Conservation (phyloP, 2,797 vertebrate species). For the Eidolon dupreanum region DNA sequence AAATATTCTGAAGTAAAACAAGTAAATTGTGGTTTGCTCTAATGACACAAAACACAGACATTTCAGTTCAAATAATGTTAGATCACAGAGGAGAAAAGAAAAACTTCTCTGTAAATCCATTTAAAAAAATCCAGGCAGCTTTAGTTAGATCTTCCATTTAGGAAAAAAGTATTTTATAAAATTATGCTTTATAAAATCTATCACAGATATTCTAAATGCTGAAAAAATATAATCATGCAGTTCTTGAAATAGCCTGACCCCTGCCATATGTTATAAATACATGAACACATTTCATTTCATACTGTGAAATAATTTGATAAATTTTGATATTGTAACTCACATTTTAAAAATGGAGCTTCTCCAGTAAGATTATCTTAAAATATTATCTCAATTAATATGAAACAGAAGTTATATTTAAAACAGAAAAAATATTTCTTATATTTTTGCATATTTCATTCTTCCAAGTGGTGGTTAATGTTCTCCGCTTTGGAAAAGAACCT, state of each 20-base stretch:
- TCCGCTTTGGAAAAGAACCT: neutral
- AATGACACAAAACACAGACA: neutral
- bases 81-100: neutral
- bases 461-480: neutral
- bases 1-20: slow-evolving; percentile 42
- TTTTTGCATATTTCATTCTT: slow-evolving; percentile 10
- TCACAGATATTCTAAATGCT: neutral
- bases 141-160: neutral
- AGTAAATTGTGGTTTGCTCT: neutral
- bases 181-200: slow-evolving; percentile 7
- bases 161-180: neutral
- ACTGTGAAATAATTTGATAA: neutral
- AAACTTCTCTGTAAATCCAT: neutral
- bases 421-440: neutral
- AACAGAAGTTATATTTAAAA: slow-evolving; percentile 10
- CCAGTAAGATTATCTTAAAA: neutral
- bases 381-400: neutral
- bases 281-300: slow-evolving; percentile 21
- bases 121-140: neutral
- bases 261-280: neutral
- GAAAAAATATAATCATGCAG: neutral
- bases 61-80: slow-evolving; percentile 31
- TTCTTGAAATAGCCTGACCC: neutral
- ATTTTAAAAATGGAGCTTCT: slow-evolving; percentile 1
- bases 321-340: neutral